A percentile compares a stretch with the other conserved stretches of the same genome.
Evolutionary conservation across 2,113 vertebrate genomes (phyloP).

Genomic region (Phaethon lepturus): DNA sequence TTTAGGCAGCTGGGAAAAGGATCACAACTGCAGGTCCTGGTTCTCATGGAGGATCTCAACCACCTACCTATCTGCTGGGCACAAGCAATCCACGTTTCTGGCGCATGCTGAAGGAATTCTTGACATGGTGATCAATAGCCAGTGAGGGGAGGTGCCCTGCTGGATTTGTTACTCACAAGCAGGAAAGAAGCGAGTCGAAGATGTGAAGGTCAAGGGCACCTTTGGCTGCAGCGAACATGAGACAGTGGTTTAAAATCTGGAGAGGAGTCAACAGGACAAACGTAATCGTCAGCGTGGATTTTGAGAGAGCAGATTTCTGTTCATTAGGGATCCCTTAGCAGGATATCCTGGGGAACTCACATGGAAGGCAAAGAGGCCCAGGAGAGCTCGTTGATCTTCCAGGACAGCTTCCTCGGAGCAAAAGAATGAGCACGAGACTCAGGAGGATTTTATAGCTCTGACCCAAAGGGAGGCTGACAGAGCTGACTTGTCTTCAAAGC

Average conservation of each 20-base stretch:
- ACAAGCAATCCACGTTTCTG: neutral
- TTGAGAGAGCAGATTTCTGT: neutral
- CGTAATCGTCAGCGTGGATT: fast-evolving
- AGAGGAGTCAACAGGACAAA: neutral
- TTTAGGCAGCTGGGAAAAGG: neutral
- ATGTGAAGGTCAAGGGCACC: neutral
- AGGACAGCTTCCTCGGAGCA: neutral
- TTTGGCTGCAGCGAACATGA: neutral
- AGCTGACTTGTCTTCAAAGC: neutral
- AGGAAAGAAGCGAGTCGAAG: neutral
- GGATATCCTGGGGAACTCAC: neutral
- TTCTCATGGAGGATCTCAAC: neutral
- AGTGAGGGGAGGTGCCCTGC: neutral
- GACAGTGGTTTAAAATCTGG: neutral
- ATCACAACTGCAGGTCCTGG: neutral
- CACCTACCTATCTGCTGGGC: neutral
- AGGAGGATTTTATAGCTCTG: neutral
- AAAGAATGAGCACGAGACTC: neutral
- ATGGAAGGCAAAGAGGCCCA: neutral
- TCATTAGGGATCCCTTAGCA: neutral
- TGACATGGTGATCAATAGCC: fast-evolving
- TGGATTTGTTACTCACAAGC: neutral
- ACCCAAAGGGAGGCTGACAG: neutral
- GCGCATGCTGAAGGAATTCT: neutral
- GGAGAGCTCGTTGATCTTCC: neutral